A percentile compares a stretch with the other conserved stretches of the same genome.
Evolutionary conservation across 2,113 vertebrate species (phyloP).

Genomic region (Stictonetta naevosa): DNA sequence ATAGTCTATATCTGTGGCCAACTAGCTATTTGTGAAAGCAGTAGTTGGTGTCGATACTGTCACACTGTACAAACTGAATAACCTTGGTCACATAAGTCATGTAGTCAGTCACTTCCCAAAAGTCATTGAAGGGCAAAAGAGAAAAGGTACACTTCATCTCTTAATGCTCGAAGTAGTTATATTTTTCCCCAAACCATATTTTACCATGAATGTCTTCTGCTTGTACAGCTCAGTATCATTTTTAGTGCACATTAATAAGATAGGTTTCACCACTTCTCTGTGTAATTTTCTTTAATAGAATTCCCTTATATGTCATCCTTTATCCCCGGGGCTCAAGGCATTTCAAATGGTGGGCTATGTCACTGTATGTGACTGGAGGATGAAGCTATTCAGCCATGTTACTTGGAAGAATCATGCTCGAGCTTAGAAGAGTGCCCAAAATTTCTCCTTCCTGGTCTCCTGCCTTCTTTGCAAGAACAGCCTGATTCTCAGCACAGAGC

Average conservation of each 20-base stretch:
- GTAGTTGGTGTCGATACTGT: not conserved
- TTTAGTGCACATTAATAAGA: not conserved
- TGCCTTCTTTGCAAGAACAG: not conserved
- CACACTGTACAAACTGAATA: not conserved
- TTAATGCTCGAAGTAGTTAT: not conserved
- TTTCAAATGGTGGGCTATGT: not conserved
- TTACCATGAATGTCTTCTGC: not conserved
- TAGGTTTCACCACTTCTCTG: not conserved
- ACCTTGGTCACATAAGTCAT: not conserved
- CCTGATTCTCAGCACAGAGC: not conserved
- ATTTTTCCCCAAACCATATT: not conserved
- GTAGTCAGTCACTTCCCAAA: not conserved
- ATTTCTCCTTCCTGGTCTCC: not conserved
- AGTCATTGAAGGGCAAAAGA: not conserved
- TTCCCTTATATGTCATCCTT: not conserved
- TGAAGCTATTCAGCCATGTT: not conserved
- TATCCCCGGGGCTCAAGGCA: not conserved
- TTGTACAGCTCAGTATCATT: not conserved
- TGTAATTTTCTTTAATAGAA: not conserved
- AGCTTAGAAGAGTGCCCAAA: not conserved
- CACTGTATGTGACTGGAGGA: not conserved
- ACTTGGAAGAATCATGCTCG: not conserved
- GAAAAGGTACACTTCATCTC: not conserved
- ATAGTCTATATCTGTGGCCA: not conserved
- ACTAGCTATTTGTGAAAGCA: not conserved